Evolutionary conservation across 2,797 vertebrate genomes (phyloP).

Genomic region (Pangasius macronema): DNA sequence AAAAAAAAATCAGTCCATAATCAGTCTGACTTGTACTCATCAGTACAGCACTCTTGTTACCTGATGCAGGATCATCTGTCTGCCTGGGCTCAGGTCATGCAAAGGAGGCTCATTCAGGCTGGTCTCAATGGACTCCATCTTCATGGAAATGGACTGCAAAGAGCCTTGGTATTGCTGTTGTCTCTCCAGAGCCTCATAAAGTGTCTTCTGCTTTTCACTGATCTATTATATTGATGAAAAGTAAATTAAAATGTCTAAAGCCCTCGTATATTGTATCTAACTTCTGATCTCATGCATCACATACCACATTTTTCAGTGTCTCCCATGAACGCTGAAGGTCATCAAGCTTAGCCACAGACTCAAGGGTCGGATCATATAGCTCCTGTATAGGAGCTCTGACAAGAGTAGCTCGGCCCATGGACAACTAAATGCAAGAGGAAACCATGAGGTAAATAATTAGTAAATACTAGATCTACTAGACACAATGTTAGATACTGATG

Average conservation of each 20-base stretch:
- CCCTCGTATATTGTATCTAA: background rate
- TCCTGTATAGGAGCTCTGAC: constrained; percentile 79
- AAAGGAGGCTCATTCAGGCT: constrained; percentile 84
- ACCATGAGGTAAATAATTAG: background rate
- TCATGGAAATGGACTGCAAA: constrained; percentile 94
- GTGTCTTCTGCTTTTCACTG: constrained; percentile 94
- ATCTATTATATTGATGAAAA: constrained; percentile 74
- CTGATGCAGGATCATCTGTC: constrained; percentile 96
- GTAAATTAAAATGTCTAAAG: background rate
- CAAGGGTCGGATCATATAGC: constrained; percentile 82
- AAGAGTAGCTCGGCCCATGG: constrained; percentile 73
- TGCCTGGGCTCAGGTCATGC: constrained; percentile 85
- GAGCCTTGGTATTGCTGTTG: constrained; percentile 95
- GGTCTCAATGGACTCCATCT: constrained; percentile 90
- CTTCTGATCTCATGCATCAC: background rate
- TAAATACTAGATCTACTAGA: background rate
- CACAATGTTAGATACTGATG: background rate
- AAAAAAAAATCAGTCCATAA: background rate
- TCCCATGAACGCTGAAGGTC: constrained; percentile 98
- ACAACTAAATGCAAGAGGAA: constrained; percentile 33
- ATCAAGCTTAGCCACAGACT: constrained; percentile 86
- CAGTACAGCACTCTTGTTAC: constrained; percentile 62
- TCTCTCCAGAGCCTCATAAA: constrained; percentile 92
- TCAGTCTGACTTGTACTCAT: background rate
- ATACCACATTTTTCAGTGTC: constrained; percentile 95